Evolutionary conservation across 2,797 vertebrate species (phyloP), one percentile per base, ranked within the genome.

Genomic region (Chaunax sp.): DNA sequence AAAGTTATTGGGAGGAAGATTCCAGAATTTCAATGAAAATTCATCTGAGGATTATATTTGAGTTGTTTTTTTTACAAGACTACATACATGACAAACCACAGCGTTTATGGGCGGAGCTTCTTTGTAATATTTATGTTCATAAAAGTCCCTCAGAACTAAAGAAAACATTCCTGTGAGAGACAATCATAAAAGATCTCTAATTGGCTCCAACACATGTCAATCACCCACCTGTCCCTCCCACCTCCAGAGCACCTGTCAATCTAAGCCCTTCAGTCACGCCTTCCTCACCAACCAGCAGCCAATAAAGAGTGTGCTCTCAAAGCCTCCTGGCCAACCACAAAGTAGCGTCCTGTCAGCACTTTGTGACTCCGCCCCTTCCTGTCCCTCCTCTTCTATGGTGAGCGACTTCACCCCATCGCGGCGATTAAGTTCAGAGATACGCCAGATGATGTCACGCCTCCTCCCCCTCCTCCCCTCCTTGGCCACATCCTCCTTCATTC

Each of bases 201-300:
- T 66, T 62, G 74, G 78, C 58, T 76, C 45, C n/a, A 41, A 14
- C 28, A 22, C n/a, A n/a, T n/a, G n/a, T n/a, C n/a, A n/a, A n/a
- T n/a, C n/a, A n/a, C n/a, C 19, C 37, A 16, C 4, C 12, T 20
- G 0, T 14, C 52, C 58, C 45, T 0, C 72, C 71, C 60, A 46
- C 55, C 50, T 37, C 7, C 19, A 7, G 0, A 66, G 41, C 19
- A 46, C 37, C 52, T 13, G 43, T 50, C 65, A 30, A 30, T 30
- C 28, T 5, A 5, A 30, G 28, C 28, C 28, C 28, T 30, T 30
- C 28, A 30, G 28, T 9, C 35, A 37, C 35, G 3, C 35, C 10
- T 12, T 3, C 3, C 35, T 37, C 13, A 3, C 35, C 11, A 78
- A 65, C 67, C 52, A 52, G 20, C 11, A 78, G 65, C 69, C 52